Conservation (phyloP, 2,888 invertebrate genomes). For the Hirtodrosophila confusa region DNA sequence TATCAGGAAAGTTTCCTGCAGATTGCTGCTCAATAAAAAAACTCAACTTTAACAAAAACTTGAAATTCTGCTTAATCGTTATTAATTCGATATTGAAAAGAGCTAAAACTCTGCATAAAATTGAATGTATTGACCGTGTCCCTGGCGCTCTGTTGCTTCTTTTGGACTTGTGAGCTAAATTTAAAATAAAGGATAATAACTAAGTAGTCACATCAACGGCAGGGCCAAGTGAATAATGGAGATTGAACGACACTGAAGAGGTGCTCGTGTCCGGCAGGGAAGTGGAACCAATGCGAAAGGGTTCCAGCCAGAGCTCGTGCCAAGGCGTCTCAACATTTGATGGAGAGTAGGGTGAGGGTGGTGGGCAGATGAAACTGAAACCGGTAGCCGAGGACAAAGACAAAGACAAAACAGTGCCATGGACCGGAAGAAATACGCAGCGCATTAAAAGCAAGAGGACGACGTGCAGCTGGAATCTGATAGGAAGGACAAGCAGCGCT, state of each 20-base stretch:
- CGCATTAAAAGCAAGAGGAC: slow-evolving; percentile 46
- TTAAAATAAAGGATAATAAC: slow-evolving; percentile 27
- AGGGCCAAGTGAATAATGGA: slow-evolving; percentile 45
- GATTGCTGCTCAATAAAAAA: no score
- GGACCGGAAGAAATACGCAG: slow-evolving; percentile 72
- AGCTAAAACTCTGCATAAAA: no score
- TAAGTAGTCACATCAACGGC: slow-evolving; percentile 36
- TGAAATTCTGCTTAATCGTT: background rate
- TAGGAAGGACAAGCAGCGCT: slow-evolving; percentile 57
- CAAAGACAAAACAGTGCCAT: slow-evolving; percentile 29
- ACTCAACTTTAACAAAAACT: no score
- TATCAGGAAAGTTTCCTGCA: no score
- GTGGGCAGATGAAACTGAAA: slow-evolving; percentile 64
- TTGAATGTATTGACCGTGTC: no score
- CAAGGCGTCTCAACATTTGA: slow-evolving; percentile 28
- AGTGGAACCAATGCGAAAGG: background rate
- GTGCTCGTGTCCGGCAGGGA: slow-evolving; percentile 11
- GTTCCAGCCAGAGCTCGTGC: slow-evolving; percentile 33
- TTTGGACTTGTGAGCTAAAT: slow-evolving; percentile 14
- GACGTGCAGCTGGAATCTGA: slow-evolving; percentile 76
- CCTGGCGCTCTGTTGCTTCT: background rate
- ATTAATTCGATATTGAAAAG: background rate
- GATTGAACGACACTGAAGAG: slow-evolving; percentile 14
- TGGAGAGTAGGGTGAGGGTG: no score
- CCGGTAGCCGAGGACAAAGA: slow-evolving; percentile 16